Base-by-base conservation (phyloP, 2,888 invertebrate genomes). In the Nasonia oneida region DNA sequence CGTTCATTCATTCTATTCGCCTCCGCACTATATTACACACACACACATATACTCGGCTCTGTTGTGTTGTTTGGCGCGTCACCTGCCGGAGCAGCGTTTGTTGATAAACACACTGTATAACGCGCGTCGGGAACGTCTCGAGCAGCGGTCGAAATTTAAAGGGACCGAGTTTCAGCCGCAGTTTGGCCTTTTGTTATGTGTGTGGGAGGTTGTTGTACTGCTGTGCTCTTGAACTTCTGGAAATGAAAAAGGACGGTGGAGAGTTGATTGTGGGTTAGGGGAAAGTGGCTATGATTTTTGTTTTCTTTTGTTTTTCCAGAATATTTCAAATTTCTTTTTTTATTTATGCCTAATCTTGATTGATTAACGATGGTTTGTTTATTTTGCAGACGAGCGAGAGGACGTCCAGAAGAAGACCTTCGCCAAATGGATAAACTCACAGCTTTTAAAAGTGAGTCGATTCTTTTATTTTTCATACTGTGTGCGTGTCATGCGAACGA, bases 401-500 rank as follows among this genome's bases (percentile, higher is more conserved):
- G 98, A 98, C 93, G 97, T 98, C 84, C 98, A 98, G 94, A 98
- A 98, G 95, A 98, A 98, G 94, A 98, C 98, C 0, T 98, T 98
- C 93, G 96, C 98, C 86, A 98, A 98, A 95, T 97, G 97, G 97
- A 97, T 97, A 91, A 97, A 97, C 93, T 97, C 97, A 53, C 97
- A 98, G 93, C 94, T 98, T 82, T 95, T 96, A 67, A 98, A 98
- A 95, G 97, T 96, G 93, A 92, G 91, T 73, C 14, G 74, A 67
- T 84, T 85, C 83, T 64, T 61, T 73, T 39, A 76, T 0, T 39
- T 18, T 29, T 15, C 47, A 71, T n/a, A 2, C 2, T 80, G 15
- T 71, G 14, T 50, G 5, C 10, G 15, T 18, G n/a, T 12, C 12
- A 47, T 47, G 47, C 47, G 10, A 12, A 47, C 10, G 47, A 47